Evolutionary conservation across 2,797 vertebrate species (phyloP).

Genomic region (Podargus strigoides): DNA sequence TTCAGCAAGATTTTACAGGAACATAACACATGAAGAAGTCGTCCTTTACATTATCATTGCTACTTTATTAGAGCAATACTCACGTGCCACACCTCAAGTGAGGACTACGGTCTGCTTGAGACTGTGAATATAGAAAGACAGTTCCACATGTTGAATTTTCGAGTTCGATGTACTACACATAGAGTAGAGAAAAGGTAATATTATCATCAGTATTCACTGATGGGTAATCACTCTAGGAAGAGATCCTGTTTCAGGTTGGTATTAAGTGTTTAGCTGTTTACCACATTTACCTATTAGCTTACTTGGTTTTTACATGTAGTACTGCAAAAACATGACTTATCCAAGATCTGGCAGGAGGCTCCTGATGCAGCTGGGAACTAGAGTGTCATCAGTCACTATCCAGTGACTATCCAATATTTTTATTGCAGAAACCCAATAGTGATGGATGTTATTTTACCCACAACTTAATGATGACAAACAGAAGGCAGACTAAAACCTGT

Average conservation of each 20-base stretch:
- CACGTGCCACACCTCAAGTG: not conserved
- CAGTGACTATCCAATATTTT: not conserved
- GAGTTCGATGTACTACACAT: not conserved
- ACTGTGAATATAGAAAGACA: not conserved
- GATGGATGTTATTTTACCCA: not conserved
- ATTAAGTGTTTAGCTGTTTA: not conserved
- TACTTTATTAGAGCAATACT: not conserved
- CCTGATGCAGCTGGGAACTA: not conserved
- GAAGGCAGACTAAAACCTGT: not conserved
- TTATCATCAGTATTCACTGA: not conserved
- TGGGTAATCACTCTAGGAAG: not conserved
- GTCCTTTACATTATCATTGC: not conserved
- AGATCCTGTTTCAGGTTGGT: not conserved
- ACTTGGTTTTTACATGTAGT: not conserved
- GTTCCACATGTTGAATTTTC: not conserved
- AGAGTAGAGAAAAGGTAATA: not conserved
- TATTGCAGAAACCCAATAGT: not conserved
- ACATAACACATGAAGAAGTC: not conserved
- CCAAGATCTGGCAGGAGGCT: not conserved
- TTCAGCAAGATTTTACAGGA: slow-evolving; percentile 29
- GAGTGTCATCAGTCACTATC: not conserved
- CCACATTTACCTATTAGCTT: not conserved
- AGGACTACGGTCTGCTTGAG: not conserved
- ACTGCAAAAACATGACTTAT: not conserved
- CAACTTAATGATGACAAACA: not conserved